Percentiles rank a stretch among this genome's conserved stretches.
Evolutionary conservation across 2,888 invertebrate genomes (phyloP).

Genomic region (Alentia gelatinosa): DNA sequence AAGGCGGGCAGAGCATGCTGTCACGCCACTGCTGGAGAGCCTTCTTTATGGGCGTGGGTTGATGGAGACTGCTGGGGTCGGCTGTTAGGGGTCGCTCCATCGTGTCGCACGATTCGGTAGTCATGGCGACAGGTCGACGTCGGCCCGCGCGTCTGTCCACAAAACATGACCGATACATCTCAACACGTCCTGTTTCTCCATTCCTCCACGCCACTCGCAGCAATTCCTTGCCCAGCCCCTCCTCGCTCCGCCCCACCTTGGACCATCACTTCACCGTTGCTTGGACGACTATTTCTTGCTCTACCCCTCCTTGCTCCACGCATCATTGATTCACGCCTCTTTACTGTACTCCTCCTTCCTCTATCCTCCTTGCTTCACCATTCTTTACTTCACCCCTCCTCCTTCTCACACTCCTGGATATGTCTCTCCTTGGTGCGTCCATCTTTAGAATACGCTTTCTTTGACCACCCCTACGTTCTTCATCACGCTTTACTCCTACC

Average conservation of each 20-base stretch:
- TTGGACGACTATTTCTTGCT: background rate
- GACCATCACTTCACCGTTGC: too few relatives aligned
- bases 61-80: background rate
- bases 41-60: background rate
- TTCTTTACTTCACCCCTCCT: background rate
- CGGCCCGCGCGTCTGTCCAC: background rate
- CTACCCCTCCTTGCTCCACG: background rate
- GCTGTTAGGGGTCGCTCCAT: background rate
- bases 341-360: too few relatives aligned
- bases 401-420: background rate
- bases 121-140: background rate
- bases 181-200: background rate
- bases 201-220: background rate
- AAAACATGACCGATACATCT: background rate
- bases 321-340: too few relatives aligned
- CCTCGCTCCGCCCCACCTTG: background rate
- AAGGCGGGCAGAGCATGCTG: background rate
- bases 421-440: background rate
- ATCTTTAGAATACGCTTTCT: background rate
- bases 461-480: background rate
- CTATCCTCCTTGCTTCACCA: background rate
- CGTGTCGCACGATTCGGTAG: constrained; percentile 1
- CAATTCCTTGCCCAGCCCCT: background rate
- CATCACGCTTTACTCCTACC: background rate
- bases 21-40: background rate